Evolutionary conservation across 2,797 vertebrate species (phyloP).

Genomic region (Psittacula derbiana): DNA sequence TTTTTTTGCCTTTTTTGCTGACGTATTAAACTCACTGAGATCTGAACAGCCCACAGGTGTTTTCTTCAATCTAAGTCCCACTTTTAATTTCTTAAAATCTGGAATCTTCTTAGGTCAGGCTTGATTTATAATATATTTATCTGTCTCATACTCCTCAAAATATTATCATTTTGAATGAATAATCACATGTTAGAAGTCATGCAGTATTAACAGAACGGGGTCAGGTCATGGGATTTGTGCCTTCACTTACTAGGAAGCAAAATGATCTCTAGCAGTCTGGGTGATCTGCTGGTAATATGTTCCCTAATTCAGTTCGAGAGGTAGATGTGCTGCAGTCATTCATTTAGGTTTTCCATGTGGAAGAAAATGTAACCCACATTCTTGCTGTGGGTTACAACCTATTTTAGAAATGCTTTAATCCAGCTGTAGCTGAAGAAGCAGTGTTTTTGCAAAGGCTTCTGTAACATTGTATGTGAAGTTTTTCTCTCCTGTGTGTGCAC

Average conservation of each 20-base stretch:
- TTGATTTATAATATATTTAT: conserved; percentile 18
- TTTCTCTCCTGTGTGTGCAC: neutral
- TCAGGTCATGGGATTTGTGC: neutral
- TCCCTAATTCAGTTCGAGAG: neutral
- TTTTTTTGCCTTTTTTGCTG: neutral
- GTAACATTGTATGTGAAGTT: neutral
- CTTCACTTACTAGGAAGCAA: neutral
- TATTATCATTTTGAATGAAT: neutral
- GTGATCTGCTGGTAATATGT: neutral
- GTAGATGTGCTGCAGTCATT: neutral
- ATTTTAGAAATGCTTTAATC: neutral
- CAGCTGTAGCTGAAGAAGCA: neutral
- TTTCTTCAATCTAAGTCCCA: conserved; percentile 74
- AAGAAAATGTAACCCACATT: neutral
- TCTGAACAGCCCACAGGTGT: conserved; percentile 68
- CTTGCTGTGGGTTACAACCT: neutral
- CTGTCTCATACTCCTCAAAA: neutral
- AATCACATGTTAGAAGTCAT: neutral
- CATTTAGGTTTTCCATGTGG: neutral
- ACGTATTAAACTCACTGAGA: neutral
- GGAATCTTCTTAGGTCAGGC: conserved; percentile 56
- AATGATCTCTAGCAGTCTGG: neutral
- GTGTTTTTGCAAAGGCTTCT: neutral
- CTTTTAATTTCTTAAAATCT: conserved; percentile 54
- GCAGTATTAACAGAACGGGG: neutral